Percentiles rank a stretch among this genome's conserved stretches.
Conservation (phyloP, 2,797 vertebrate genomes). For the Enteromius thamalakanensis region DNA sequence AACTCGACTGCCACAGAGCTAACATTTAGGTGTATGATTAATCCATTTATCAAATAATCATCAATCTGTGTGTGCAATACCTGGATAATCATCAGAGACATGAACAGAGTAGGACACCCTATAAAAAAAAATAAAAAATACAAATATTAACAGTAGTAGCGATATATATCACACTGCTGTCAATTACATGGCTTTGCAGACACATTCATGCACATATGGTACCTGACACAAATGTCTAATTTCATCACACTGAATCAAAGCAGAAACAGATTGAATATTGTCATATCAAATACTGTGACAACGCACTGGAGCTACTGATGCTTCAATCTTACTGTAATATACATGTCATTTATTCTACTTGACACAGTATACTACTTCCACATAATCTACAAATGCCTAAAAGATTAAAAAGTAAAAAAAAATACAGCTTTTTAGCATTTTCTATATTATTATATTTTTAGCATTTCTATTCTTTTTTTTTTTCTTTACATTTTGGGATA, state of each 20-base stretch:
- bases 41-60: not conserved
- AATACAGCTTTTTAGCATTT: not conserved
- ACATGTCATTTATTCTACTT: slow-evolving; percentile 25
- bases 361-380: slow-evolving; percentile 23
- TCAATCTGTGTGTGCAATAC: slow-evolving; percentile 66
- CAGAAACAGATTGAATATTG: not conserved
- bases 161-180: not conserved
- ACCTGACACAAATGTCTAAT: slow-evolving; percentile 1
- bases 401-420: not conserved
- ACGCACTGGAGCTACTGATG: slow-evolving; percentile 8
- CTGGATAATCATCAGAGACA: slow-evolving; percentile 91
- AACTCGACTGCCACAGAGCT: not conserved
- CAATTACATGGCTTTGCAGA: not conserved
- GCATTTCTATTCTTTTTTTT: not conserved
- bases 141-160: slow-evolving; percentile 26
- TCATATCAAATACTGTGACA: not conserved
- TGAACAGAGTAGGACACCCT: slow-evolving; percentile 87
- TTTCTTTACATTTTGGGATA: not conserved
- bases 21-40: not conserved
- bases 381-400: slow-evolving; percentile 20
- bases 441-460: not conserved
- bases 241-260: not conserved
- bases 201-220: not conserved
- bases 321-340: slow-evolving; percentile 25
- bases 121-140: slow-evolving; percentile 58